Evolutionary conservation across 2,888 invertebrate genomes (phyloP).

Genomic region (Orthosia gothica): DNA sequence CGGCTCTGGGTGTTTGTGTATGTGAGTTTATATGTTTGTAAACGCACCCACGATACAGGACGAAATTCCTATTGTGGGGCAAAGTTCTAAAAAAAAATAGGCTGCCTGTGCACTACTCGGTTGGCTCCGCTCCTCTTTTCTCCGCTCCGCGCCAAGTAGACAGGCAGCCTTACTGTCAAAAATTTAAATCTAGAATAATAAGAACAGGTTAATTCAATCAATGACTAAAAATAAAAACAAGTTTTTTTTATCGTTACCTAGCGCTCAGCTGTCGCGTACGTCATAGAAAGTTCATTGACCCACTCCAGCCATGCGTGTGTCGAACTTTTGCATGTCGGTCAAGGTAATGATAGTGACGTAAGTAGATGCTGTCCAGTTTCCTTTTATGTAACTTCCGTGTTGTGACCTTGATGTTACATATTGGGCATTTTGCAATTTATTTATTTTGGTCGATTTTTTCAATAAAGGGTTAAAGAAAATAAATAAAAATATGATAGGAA

Average conservation of each 20-base stretch:
- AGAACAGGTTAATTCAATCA: neutral
- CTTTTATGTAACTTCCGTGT: slow-evolving; percentile 4
- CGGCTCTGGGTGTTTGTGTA: too few relatives aligned
- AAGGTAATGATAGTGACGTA: slow-evolving; percentile 49
- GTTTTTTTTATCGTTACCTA: slow-evolving; percentile 5
- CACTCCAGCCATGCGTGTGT: slow-evolving; percentile 32
- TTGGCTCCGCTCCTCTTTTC: too few relatives aligned
- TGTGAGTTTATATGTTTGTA: too few relatives aligned
- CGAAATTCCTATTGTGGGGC: too few relatives aligned
- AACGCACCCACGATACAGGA: too few relatives aligned
- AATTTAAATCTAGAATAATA: neutral
- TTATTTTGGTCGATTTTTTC: neutral
- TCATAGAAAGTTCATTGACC: slow-evolving; percentile 63
- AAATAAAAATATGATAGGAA: too few relatives aligned
- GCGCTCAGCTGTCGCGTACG: slow-evolving; percentile 44
- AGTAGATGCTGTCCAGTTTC: slow-evolving; percentile 6
- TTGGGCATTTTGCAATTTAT: slow-evolving; percentile 4
- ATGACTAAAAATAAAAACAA: neutral
- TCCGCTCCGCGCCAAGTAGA: too few relatives aligned
- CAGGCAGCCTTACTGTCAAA: neutral
- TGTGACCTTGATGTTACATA: neutral
- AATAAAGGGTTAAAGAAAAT: too few relatives aligned
- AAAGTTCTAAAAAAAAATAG: too few relatives aligned
- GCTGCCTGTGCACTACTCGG: too few relatives aligned
- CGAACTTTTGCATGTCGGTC: slow-evolving; percentile 52